Percentiles rank a stretch among this genome's conserved stretches.
Conservation (phyloP, 2,113 vertebrate genomes). For the Rhinogobius similis region DNA sequence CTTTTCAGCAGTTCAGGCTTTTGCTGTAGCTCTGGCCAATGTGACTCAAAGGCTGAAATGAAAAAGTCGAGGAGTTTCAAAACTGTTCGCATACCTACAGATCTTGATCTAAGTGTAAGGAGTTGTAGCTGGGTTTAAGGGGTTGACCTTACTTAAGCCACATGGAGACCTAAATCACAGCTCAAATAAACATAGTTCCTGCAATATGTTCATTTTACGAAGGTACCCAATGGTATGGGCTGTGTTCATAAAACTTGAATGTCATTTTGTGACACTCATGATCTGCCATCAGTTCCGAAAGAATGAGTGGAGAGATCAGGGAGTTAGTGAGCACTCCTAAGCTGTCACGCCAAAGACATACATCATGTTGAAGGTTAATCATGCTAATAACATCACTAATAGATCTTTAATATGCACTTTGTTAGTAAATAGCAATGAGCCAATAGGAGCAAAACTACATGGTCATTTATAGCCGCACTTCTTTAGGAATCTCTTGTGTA, state of each 20-base stretch:
- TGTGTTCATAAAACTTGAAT: constrained; percentile 27
- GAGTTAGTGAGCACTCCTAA: constrained; percentile 8
- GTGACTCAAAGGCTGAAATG: constrained; percentile 98
- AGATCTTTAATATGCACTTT: neutral
- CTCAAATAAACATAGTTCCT: constrained; percentile 17
- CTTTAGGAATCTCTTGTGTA: neutral
- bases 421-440: neutral
- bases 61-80: constrained; percentile 45
- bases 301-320: constrained; percentile 8
- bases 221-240: constrained; percentile 42
- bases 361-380: neutral
- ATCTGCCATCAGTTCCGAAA: constrained; percentile 3
- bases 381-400: neutral
- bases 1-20: constrained; percentile 98
- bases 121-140: neutral
- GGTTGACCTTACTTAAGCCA: neutral
- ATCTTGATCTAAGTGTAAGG: neutral
- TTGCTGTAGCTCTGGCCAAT: constrained; percentile 97
- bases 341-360: constrained; percentile 9
- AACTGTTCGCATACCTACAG: constrained; percentile 10
- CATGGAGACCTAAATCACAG: constrained; percentile 2
- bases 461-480: neutral
- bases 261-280: constrained; percentile 13
- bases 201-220: constrained; percentile 16
- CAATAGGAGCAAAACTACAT: neutral